A percentile compares a stretch with the other conserved stretches of the same genome.
Conservation (phyloP, 2,888 invertebrate species). For the Plagodis dolabraria region DNA sequence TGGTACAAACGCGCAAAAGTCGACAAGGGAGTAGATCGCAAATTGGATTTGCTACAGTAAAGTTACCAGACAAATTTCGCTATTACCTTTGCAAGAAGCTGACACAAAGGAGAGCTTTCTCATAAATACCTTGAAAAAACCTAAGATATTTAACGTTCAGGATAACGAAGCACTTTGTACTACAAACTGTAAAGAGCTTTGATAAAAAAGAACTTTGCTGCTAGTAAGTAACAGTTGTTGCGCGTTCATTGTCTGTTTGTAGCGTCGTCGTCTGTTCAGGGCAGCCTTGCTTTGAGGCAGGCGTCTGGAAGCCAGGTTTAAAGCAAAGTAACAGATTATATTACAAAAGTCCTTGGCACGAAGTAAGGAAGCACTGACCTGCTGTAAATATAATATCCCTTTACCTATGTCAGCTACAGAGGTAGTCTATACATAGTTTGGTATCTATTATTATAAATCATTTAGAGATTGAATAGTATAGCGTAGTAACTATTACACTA, state of each 20-base stretch:
- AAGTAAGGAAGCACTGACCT: too few species aligned
- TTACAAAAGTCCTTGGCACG: neutral
- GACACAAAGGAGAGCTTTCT: slow-evolving; percentile 21
- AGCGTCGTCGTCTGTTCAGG: slow-evolving; percentile 22
- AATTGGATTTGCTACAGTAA: slow-evolving; percentile 17
- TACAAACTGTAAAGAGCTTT: slow-evolving; percentile 28
- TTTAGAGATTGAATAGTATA: too few species aligned
- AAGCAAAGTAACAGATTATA: slow-evolving; percentile 24
- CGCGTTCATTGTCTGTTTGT: slow-evolving; percentile 37
- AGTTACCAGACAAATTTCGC: slow-evolving; percentile 16
- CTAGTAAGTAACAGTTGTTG: slow-evolving; percentile 23
- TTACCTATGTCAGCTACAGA: too few species aligned
- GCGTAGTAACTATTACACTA: too few species aligned
- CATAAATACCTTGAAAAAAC: slow-evolving; percentile 26
- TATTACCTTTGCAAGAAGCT: slow-evolving; percentile 14
- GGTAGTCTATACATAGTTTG: too few species aligned
- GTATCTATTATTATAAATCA: too few species aligned
- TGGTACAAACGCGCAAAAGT: too few species aligned
- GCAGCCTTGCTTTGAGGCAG: slow-evolving; percentile 35
- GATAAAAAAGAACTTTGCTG: slow-evolving; percentile 28
- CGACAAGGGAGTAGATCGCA: slow-evolving; percentile 13
- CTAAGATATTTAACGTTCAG: slow-evolving; percentile 29
- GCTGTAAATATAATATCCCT: too few species aligned
- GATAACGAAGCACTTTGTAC: slow-evolving; percentile 34
- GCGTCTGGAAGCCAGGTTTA: slow-evolving; percentile 34